Percentiles rank a stretch among this genome's conserved stretches.
phyloP scores from a whole-genome alignment of 1,140 invertebrate genomes.

The Eueides isabella region DNA sequence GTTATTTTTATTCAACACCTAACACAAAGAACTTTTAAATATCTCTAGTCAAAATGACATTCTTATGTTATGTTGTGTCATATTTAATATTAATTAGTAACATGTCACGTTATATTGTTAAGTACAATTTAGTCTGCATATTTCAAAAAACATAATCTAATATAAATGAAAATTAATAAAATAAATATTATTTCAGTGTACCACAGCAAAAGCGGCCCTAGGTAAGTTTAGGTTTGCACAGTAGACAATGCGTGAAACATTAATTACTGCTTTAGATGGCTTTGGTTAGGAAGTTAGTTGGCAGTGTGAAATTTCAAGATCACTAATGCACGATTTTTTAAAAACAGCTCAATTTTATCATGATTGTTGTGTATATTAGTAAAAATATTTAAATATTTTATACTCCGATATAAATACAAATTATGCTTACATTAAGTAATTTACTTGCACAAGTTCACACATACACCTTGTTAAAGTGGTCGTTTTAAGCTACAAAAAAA shows the following conservation, averaged over 20 bases:
- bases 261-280: slow-evolving; percentile 34
- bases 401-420: background rate
- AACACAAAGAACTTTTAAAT: too few relatives aligned
- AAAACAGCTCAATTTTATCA: background rate
- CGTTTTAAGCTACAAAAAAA: too few relatives aligned
- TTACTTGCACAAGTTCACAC: background rate
- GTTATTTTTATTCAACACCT: too few relatives aligned
- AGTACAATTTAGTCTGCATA: background rate
- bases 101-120: too few relatives aligned
- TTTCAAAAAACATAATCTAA: background rate
- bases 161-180: slow-evolving; percentile 42
- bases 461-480: too few relatives aligned
- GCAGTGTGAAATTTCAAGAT: slow-evolving; percentile 11
- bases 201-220: slow-evolving; percentile 73
- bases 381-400: background rate
- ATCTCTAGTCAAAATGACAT: too few relatives aligned
- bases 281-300: slow-evolving; percentile 23
- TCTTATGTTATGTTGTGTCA: too few relatives aligned
- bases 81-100: too few relatives aligned
- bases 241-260: slow-evolving; percentile 29
- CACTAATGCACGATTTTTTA: slow-evolving; percentile 21
- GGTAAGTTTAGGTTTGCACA: slow-evolving; percentile 63
- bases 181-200: slow-evolving; percentile 76
- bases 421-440: background rate
- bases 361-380: background rate